phyloP scores from a whole-genome alignment of 2,113 vertebrate genomes.

The Pristiophorus japonicus region DNA sequence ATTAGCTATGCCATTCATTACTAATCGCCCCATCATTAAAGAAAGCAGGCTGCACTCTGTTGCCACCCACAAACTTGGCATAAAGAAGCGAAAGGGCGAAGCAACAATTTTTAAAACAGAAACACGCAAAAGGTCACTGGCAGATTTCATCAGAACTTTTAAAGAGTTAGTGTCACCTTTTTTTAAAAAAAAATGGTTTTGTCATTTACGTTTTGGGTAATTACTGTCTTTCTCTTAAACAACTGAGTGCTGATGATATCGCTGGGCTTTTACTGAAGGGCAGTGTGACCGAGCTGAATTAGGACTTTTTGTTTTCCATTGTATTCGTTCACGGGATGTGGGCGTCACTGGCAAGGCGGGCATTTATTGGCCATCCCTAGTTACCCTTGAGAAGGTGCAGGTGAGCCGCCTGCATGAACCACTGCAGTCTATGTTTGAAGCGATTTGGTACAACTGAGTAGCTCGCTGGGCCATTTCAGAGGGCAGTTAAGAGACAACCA shows the following conservation, averaged over 20 bases:
- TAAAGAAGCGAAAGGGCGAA: background rate
- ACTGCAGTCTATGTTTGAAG: too few relatives aligned
- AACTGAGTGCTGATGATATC: background rate
- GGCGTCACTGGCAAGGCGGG: too few relatives aligned
- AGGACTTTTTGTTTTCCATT: too few relatives aligned
- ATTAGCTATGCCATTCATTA: background rate
- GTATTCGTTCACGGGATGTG: too few relatives aligned
- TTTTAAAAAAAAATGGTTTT: background rate
- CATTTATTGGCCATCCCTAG: too few relatives aligned
- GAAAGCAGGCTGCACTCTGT: background rate
- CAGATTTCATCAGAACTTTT: background rate
- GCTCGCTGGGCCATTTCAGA: too few relatives aligned
- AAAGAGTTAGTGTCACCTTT: background rate
- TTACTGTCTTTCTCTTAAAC: background rate
- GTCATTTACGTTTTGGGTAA: background rate
- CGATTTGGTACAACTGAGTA: too few relatives aligned
- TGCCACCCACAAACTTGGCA: background rate
- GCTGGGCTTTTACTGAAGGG: background rate
- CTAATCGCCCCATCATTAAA: background rate
- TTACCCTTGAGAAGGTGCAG: too few relatives aligned
- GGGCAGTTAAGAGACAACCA: too few relatives aligned
- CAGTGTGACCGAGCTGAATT: background rate
- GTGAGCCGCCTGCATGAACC: too few relatives aligned
- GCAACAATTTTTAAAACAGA: background rate
- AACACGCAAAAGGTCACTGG: background rate